Evolutionary conservation across 2,797 vertebrate species (phyloP).

Genomic region (Dryobates pubescens): DNA sequence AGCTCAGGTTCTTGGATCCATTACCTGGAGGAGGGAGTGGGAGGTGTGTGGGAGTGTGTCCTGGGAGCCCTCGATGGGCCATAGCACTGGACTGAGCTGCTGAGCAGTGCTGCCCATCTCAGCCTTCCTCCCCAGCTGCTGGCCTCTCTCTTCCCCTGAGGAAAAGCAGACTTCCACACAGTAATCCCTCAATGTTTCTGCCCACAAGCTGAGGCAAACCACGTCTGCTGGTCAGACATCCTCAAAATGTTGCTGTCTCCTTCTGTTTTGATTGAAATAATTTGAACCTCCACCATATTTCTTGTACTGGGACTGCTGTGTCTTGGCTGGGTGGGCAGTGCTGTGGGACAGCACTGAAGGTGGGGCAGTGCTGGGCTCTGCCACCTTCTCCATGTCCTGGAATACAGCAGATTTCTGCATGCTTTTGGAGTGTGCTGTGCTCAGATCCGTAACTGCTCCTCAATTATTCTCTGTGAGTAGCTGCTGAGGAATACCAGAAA

Average conservation of each 20-base stretch:
- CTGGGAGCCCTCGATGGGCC: accelerated
- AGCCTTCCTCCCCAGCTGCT: background rate
- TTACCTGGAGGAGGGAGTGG: background rate
- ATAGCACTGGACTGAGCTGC: background rate
- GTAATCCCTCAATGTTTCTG: background rate
- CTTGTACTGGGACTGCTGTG: background rate
- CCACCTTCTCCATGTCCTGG: accelerated
- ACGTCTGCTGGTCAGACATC: background rate
- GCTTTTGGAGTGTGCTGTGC: background rate
- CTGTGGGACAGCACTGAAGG: accelerated
- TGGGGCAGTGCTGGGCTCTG: background rate
- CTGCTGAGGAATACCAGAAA: background rate
- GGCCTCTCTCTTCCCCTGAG: background rate
- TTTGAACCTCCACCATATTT: background rate
- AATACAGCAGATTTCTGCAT: background rate
- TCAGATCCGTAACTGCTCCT: background rate
- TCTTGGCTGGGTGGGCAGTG: background rate
- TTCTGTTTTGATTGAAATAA: background rate
- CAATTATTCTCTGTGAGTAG: background rate
- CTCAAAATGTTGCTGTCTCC: background rate
- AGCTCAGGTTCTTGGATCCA: background rate
- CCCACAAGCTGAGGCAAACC: background rate
- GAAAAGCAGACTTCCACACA: background rate
- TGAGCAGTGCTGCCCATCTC: too few relatives aligned
- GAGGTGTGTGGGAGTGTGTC: background rate